Percentiles rank a stretch among this genome's conserved stretches.
These are phyloP conservation scores for Gallinago stenura DNA, from an alignment of 2,797 vertebrate species.

Conservation along the genomic window DNA sequence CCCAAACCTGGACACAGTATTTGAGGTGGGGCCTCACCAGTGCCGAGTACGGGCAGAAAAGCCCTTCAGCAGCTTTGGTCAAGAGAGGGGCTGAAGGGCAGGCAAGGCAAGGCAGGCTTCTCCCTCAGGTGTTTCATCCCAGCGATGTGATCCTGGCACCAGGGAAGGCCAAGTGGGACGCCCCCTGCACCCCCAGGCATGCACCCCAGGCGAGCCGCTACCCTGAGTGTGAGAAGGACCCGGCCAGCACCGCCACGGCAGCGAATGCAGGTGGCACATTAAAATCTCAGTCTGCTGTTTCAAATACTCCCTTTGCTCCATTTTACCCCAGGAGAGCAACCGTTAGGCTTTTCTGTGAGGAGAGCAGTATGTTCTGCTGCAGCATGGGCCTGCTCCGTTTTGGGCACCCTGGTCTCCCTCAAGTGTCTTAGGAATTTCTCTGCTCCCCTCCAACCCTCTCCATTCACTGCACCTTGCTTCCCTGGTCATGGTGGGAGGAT, in stretches of 20 bases:
- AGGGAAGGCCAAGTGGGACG: accelerated
- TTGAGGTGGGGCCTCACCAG: background rate
- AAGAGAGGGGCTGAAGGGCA: background rate
- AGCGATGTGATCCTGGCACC: accelerated
- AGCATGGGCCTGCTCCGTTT: accelerated
- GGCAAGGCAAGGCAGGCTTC: background rate
- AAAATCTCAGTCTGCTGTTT: accelerated
- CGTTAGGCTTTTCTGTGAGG: background rate
- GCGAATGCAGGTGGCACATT: accelerated
- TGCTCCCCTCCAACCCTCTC: too few species aligned
- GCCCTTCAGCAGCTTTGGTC: background rate
- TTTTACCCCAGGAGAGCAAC: background rate
- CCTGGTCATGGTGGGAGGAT: accelerated
- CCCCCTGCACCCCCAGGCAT: background rate
- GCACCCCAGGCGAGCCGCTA: accelerated
- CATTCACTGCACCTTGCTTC: background rate
- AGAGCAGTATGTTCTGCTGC: background rate
- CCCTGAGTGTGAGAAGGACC: accelerated
- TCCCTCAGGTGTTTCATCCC: accelerated
- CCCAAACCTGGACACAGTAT: background rate
- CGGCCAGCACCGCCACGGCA: background rate
- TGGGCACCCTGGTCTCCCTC: background rate
- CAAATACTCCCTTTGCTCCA: accelerated
- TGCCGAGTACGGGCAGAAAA: background rate
- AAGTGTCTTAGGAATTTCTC: background rate